Conservation (phyloP, 2,113 vertebrate genomes). For the Bambusicola thoracicus region DNA sequence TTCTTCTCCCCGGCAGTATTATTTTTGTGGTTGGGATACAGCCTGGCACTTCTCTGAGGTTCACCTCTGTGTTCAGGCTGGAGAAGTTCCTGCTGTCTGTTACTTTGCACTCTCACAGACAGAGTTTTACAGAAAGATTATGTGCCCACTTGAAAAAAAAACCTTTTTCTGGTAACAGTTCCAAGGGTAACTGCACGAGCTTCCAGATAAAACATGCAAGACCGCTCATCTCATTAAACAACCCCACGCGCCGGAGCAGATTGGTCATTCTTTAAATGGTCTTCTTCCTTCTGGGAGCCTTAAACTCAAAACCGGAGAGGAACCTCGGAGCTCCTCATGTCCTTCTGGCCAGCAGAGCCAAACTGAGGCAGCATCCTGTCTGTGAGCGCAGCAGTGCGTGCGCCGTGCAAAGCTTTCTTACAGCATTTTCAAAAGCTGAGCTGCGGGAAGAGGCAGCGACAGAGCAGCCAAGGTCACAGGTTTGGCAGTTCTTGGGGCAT, state of each 20-base stretch:
- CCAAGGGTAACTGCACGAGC: neutral
- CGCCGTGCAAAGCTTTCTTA: neutral
- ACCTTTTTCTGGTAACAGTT: neutral
- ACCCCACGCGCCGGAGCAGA: accelerated
- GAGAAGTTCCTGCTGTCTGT: neutral
- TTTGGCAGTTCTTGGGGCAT: neutral
- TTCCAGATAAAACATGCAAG: neutral
- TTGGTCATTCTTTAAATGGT: accelerated
- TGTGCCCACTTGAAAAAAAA: neutral
- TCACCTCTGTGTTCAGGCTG: neutral
- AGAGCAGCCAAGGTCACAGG: neutral
- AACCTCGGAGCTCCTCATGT: neutral
- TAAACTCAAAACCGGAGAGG: neutral
- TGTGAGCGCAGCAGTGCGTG: neutral
- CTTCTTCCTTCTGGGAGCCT: neutral
- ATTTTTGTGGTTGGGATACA: neutral
- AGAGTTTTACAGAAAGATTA: neutral
- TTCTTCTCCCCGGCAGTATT: neutral
- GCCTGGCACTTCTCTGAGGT: neutral
- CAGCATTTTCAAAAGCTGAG: neutral
- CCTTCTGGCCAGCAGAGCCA: neutral
- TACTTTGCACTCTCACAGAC: neutral
- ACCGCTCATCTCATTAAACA: neutral
- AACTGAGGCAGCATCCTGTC: neutral
- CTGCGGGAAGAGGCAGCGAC: neutral